Base-by-base conservation (phyloP, 2,113 vertebrate species). In the Rynchops niger region DNA sequence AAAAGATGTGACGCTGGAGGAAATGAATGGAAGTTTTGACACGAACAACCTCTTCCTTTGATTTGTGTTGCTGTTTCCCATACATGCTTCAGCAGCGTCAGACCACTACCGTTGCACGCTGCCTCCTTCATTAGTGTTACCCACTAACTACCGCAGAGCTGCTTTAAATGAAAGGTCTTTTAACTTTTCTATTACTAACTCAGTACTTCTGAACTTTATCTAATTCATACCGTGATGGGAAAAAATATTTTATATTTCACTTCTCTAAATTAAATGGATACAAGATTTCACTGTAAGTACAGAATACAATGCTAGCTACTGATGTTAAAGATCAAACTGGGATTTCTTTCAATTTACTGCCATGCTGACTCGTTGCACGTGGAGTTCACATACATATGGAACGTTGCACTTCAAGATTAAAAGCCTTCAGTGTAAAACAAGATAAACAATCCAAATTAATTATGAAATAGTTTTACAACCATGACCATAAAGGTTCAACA, bases 1-100 rank as follows among this genome's bases (percentile, higher is more conserved):
- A 95, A 73, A 87, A 95, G 61, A 55, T 43, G 50, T 19, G 50
- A 61, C 90, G n/a, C 82, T 18, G 81, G 62, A 71, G 84, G 94
- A 94, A 97, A 83, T 47, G 82, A 96, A 97, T 63, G 40, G 50
- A 88, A 93, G 90, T 92, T 97, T 73, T 97, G 92, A 92, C 71
- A 87, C 59, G 63, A 92, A 63, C 63, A 92, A 76, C 74, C 80
- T 59, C 45, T 72, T 76, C 88, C 77, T 93, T 91, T 95, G 79
- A 84, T 94, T 92, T 90, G 59, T 82, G 87, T 91, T 85, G 73
- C 86, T 93, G 70, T 85, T 95, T 93, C 71, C 87, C 56, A 65
- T 25, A 65, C 29, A 22, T 10, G 62, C 58, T 73, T 69, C 82
- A 81, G 59, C 73, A 53, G 71, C 62, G 65, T 25, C 67, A 94